Evolutionary conservation across 35 echinoderm and acorn worm species (phyloP).

Genomic region (Ophioderma brevispina): DNA sequence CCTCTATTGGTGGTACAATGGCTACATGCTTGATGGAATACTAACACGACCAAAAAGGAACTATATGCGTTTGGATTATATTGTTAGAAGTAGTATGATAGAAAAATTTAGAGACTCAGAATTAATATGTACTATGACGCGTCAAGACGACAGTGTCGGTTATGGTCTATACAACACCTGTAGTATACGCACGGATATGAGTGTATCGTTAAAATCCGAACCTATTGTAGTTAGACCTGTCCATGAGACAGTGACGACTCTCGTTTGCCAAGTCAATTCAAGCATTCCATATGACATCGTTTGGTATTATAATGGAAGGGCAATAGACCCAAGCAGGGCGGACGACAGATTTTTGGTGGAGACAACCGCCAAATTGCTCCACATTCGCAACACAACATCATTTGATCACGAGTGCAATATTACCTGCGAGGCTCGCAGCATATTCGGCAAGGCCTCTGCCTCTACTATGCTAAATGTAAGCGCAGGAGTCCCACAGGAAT

Average conservation of each 20-base stretch:
- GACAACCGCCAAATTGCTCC: constrained; percentile 1
- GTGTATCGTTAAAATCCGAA: not conserved
- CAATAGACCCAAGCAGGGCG: not conserved
- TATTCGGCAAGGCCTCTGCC: not conserved
- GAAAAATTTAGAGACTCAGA: not conserved
- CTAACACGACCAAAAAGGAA: not conserved
- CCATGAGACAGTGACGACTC: not conserved
- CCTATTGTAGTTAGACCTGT: not conserved
- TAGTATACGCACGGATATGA: not conserved
- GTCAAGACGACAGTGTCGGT: not conserved
- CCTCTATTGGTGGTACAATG: not conserved
- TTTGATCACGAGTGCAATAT: not conserved
- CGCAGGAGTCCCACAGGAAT: not conserved
- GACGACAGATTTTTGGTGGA: constrained; percentile 12
- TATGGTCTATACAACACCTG: not conserved
- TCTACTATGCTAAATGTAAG: not conserved
- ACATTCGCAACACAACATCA: not conserved
- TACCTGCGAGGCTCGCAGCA: not conserved
- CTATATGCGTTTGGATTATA: not conserved
- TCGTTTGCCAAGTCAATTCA: not conserved
- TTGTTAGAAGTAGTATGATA: not conserved
- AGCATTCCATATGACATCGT: constrained; percentile 23
- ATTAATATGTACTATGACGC: not conserved
- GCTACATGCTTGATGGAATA: not conserved
- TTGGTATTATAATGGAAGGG: not conserved